Conservation (phyloP, 2,113 vertebrate species). For the Cheilinus undulatus region DNA sequence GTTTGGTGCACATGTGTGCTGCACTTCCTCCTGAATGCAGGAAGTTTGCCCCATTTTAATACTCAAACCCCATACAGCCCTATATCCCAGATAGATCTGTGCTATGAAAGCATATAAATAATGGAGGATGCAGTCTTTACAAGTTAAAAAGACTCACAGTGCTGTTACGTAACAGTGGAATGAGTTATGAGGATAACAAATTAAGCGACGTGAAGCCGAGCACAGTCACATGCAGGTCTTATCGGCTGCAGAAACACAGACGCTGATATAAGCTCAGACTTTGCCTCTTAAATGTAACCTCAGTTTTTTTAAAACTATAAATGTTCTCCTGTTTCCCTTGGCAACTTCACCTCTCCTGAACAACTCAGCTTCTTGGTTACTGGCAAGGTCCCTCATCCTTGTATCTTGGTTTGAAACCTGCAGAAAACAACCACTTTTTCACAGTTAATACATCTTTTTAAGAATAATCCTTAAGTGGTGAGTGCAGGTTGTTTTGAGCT, state of each 20-base stretch:
- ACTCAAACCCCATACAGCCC: slow-evolving; percentile 49
- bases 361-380: slow-evolving; percentile 32
- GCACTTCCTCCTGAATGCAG: slow-evolving; percentile 56
- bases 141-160: slow-evolving; percentile 59
- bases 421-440: background rate
- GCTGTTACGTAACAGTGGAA: slow-evolving; percentile 66
- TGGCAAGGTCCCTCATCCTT: slow-evolving; percentile 40
- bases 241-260: slow-evolving; percentile 42
- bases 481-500: background rate
- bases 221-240: slow-evolving; percentile 35
- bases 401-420: slow-evolving; percentile 15
- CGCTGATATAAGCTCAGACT: slow-evolving; percentile 24
- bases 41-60: slow-evolving; percentile 65
- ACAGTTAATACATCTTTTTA: background rate
- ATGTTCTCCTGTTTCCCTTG: slow-evolving; percentile 51
- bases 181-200: slow-evolving; percentile 68
- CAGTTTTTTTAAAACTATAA: slow-evolving; percentile 31
- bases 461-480: background rate
- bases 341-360: slow-evolving; percentile 54
- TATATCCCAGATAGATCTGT: slow-evolving; percentile 56
- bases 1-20: slow-evolving; percentile 48
- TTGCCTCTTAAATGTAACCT: slow-evolving; percentile 33
- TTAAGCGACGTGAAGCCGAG: slow-evolving; percentile 37
- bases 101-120: slow-evolving; percentile 73
- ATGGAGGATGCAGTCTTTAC: slow-evolving; percentile 69